Percentiles rank a stretch among this genome's conserved stretches.
These are phyloP conservation scores for Crotalus helleri DNA, from an alignment of 2,113 vertebrate species.

Conservation along the genomic window DNA sequence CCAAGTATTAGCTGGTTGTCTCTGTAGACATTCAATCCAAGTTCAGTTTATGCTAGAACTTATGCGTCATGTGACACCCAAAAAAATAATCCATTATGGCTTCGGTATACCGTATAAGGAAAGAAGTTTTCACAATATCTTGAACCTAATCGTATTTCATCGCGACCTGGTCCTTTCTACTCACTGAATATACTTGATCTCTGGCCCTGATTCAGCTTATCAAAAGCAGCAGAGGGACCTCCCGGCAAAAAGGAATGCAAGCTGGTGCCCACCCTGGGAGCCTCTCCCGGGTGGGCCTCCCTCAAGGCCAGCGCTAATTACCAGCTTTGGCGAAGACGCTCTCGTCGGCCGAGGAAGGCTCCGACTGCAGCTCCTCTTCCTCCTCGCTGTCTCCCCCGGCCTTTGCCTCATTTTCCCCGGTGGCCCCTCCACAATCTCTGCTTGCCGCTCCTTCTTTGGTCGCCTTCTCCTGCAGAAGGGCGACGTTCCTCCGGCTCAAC, in stretches of 20 bases:
- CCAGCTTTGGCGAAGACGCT: constrained; percentile 86
- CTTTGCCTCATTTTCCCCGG: constrained; percentile 30
- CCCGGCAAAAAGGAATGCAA: too few species aligned
- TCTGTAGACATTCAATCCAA: background rate
- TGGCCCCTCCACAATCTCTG: background rate
- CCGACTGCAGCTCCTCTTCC: constrained; percentile 66
- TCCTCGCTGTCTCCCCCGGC: constrained; percentile 40
- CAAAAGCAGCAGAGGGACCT: background rate
- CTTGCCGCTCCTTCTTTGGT: constrained; percentile 45
- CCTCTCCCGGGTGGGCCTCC: background rate
- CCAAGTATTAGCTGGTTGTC: background rate
- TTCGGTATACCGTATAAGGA: rapidly evolving
- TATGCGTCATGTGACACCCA: background rate
- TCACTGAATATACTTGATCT: background rate
- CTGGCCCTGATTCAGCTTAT: background rate
- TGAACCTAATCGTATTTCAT: background rate
- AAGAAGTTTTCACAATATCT: background rate
- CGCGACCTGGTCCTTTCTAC: background rate
- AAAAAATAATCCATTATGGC: background rate
- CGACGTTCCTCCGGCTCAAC: background rate
- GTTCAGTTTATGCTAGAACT: background rate
- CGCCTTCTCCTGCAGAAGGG: constrained; percentile 75
- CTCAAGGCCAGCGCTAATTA: constrained; percentile 22
- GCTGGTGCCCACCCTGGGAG: background rate
- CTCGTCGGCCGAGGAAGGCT: constrained; percentile 83